Base-by-base conservation (phyloP, 2,888 invertebrate species). In the Sycophila texana region DNA sequence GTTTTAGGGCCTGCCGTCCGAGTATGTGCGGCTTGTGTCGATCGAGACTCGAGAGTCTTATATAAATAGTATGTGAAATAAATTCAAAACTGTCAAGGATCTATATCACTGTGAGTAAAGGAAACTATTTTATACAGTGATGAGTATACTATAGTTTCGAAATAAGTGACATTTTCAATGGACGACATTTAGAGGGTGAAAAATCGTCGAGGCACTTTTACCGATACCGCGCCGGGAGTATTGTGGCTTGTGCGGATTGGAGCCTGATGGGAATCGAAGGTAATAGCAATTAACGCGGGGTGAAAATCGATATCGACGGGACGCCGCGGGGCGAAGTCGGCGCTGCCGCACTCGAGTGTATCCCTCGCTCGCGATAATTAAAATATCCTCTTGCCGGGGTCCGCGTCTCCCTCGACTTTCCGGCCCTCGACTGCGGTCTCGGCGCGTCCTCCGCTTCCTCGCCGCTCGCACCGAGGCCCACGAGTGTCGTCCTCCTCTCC, bases 351-450 rank as follows among this genome's bases (percentile, higher is more conserved):
- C 85, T 84, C 82, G 83, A 83, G 82, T 83, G 60, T 60, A 81
- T 84, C 81, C 82, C 81, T 82, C 83, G 82, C 66, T 85, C 82
- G 85, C 85, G 88, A 90, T 90, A 89, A 90, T 90, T 89, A 89
- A 90, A 89, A 89, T 88, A 89, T 88, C 87, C 88, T 87, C 88
- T 87, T 83, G 83, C 83, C 75, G 47, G 67, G 76, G 74, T 82
- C 83, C 74, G 70, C 80, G 71, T 66, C 47, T 71, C 67, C n/a
- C 16, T 57, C 63, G 18, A 55, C 67, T 63, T 68, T 71, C 22
- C 70, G 49, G 39, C 55, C 77, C 57, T 51, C 47, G 51, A 5
- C 20, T 83, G 82, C 73, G 81, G 83, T 80, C 77, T 39, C 39
- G 39, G 10, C 39, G 39, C 39, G 65, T 80, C 68, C 80, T 53